A percentile compares a stretch with the other conserved stretches of the same genome.
Evolutionary conservation across 2,888 invertebrate genomes (phyloP).

Genomic region (Oligia fasciuncula): DNA sequence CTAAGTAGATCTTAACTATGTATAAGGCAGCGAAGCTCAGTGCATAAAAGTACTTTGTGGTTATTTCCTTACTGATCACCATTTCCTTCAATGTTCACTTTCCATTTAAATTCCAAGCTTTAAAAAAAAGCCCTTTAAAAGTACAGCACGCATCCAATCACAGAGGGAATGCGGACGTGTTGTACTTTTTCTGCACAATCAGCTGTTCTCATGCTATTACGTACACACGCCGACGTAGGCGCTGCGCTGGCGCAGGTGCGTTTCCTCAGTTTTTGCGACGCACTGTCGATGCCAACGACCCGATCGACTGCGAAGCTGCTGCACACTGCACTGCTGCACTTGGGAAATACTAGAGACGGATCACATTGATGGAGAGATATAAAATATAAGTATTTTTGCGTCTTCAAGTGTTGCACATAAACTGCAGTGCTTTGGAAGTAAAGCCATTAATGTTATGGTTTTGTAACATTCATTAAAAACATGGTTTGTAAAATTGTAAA

Average conservation of each 20-base stretch:
- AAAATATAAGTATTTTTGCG: background rate
- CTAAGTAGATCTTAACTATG: no score
- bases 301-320: slow-evolving; percentile 2
- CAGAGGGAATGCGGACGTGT: slow-evolving; percentile 59
- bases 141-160: slow-evolving; percentile 48
- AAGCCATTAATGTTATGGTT: background rate
- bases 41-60: background rate
- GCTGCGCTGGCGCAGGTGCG: slow-evolving; percentile 45
- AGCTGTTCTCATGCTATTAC: slow-evolving; percentile 56
- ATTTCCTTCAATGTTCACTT: slow-evolving; percentile 8
- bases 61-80: slow-evolving; percentile 10
- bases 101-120: slow-evolving; percentile 20
- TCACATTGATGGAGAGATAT: background rate
- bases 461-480: background rate
- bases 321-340: slow-evolving; percentile 12
- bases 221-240: slow-evolving; percentile 39
- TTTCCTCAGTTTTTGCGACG: slow-evolving; percentile 59
- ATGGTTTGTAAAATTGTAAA: background rate
- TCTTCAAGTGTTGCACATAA: background rate
- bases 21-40: background rate
- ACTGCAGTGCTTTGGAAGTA: background rate
- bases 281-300: slow-evolving; percentile 55
- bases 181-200: slow-evolving; percentile 54
- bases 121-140: slow-evolving; percentile 42
- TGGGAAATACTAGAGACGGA: background rate